Evolutionary conservation across 2,113 vertebrate genomes (phyloP), one percentile per base, ranked within the genome.

Genomic region (Scophthalmus maximus): DNA sequence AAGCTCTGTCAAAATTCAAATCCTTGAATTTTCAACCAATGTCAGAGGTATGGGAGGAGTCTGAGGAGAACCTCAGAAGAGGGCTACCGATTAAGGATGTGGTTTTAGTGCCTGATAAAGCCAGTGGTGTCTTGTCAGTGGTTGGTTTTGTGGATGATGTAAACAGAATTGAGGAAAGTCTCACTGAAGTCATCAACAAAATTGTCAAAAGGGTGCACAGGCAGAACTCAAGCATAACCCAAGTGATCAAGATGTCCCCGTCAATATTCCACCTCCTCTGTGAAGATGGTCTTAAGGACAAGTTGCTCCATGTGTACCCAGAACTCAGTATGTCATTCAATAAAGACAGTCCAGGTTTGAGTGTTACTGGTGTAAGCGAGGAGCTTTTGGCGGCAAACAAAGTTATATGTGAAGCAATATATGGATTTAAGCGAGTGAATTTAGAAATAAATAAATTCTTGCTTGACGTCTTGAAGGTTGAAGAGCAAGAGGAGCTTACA

Each of bases 351-450:
- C 51, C 78, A 0, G 27, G 65, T 3, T 7, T 98, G 52, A 76
- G 26, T 3, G 7, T 98, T 1, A 91, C 77, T 63, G 96, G 96
- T 2, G 71, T 95, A 17, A 55, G 4, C 1, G 17, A 87, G 0
- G 95, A 97, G 25, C 92, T 96, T 18, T 87, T 92, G 46, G 82
- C 79, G 86, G 79, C 87, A 22, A 95, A 73, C 70, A 90, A 85
- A 78, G 72, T 88, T 2, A 82, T 97, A 59, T 81, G 87, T 2
- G 87, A 94, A 26, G 83, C 73, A 25, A 10, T 88, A 2, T 0
- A 83, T 11, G 12, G 9, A 57, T 52, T 97, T 70, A 87, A 84
- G 38, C 27, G 25, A 20, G 85, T 85, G 57, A 66, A 56, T 4
- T 10, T 95, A 61, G 53, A 72, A 1, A 0, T 93, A 3, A 56